Evolutionary conservation across 2,113 vertebrate genomes (phyloP).

Genomic region (Holacanthus passer): DNA sequence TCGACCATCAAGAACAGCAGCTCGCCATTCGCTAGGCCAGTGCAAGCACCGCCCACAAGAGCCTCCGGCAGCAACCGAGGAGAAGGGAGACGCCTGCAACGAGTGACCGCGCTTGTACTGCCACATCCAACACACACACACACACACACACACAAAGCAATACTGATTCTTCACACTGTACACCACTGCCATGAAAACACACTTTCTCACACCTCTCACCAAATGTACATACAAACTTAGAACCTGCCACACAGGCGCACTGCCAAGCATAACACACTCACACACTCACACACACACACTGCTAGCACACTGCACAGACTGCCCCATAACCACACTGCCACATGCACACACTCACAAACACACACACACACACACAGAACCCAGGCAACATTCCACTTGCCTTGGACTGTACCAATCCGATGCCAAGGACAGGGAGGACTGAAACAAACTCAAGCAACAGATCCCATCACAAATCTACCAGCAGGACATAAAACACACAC

Average conservation of each 20-base stretch:
- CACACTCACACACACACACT: conserved; percentile 28
- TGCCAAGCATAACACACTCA: conserved; percentile 67
- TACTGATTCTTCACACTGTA: conserved; percentile 23
- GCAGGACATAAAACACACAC: conserved; percentile 40
- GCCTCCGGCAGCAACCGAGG: conserved; percentile 75
- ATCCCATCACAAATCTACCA: conserved; percentile 61
- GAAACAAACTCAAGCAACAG: conserved; percentile 26
- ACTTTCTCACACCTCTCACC: conserved; percentile 5
- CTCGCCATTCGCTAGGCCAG: conserved; percentile 89
- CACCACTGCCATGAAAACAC: conserved; percentile 61
- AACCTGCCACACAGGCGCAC: conserved; percentile 62
- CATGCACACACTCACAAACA: conserved; percentile 30
- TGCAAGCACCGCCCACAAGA: conserved; percentile 92
- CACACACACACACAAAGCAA: conserved; percentile 9
- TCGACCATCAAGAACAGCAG: conserved; percentile 87
- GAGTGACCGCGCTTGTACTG: conserved; percentile 81
- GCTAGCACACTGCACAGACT: conserved; percentile 55
- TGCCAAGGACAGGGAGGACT: conserved; percentile 68
- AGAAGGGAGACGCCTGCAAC: conserved; percentile 82
- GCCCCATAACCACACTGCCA: conserved; percentile 66
- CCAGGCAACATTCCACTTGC: conserved; percentile 22
- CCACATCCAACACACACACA: conserved; percentile 25
- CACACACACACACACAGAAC: conserved; percentile 33
- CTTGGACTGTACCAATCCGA: conserved; percentile 60
- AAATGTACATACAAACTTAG: conserved; percentile 32